A percentile compares a stretch with the other conserved stretches of the same genome.
Conservation (phyloP, 2,888 invertebrate genomes). For the Hemaris fuciformis region DNA sequence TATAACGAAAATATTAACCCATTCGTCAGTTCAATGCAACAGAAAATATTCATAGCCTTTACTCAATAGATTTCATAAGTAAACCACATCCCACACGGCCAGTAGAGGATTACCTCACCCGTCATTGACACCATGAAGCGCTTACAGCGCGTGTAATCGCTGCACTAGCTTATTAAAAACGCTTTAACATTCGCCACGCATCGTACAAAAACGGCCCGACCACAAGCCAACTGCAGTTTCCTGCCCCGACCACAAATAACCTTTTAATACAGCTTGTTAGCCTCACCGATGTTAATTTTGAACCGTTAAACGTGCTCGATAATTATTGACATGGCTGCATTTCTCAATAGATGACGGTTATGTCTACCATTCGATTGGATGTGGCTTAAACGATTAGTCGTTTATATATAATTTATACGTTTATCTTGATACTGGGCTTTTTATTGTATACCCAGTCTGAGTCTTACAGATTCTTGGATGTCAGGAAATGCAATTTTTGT, state of each 20-base stretch:
- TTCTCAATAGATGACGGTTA: constrained; percentile 24
- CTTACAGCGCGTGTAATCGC: constrained; percentile 28
- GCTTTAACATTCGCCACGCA: constrained; percentile 39
- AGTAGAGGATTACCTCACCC: not conserved
- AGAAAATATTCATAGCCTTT: too few relatives aligned
- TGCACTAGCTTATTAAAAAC: constrained; percentile 44
- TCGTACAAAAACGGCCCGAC: constrained; percentile 58
- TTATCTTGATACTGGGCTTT: not conserved
- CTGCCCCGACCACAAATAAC: constrained; percentile 71
- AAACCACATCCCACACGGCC: too few relatives aligned
- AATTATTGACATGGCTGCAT: constrained; percentile 36
- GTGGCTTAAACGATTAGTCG: not conserved
- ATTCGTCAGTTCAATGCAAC: too few relatives aligned
- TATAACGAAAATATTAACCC: too few relatives aligned
- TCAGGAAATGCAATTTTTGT: too few relatives aligned
- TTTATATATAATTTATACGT: not conserved
- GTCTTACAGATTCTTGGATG: too few relatives aligned
- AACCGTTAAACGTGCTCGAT: constrained; percentile 46
- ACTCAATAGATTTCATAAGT: too few relatives aligned
- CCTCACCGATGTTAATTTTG: constrained; percentile 54
- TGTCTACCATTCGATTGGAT: not conserved
- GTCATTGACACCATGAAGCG: not conserved
- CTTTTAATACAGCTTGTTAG: constrained; percentile 63
- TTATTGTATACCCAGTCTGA: too few relatives aligned
- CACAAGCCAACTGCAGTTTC: constrained; percentile 66